Percentiles rank a stretch among this genome's conserved stretches.
phyloP scores from a whole-genome alignment of 1,140 invertebrate genomes.

The Euura saliciscinereae region DNA sequence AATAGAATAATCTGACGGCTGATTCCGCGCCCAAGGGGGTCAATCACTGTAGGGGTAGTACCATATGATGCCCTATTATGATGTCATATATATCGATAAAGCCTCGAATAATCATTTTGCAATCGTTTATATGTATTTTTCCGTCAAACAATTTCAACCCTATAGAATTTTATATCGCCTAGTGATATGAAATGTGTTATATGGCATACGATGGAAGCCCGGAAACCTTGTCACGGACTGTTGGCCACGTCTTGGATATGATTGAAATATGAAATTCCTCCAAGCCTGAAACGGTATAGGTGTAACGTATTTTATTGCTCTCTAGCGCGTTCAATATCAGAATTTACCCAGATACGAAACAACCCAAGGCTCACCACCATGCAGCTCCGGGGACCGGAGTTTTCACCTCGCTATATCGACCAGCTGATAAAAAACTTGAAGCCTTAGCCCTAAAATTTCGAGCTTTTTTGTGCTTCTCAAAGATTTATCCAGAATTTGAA shows the following conservation, averaged over 20 bases:
- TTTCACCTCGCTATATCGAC: neutral
- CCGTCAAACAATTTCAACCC: neutral
- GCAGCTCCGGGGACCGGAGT: neutral
- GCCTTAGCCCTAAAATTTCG: no score
- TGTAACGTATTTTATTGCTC: conserved; percentile 32
- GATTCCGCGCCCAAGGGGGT: conserved; percentile 42
- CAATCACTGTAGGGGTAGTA: neutral
- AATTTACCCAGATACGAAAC: neutral
- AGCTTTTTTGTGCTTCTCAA: no score
- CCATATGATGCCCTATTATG: neutral
- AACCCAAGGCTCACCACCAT: no score
- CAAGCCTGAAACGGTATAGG: conserved; percentile 14
- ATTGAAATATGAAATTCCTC: conserved; percentile 40
- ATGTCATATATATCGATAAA: neutral
- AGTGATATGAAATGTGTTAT: no score
- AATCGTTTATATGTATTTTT: neutral
- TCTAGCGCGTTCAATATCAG: neutral
- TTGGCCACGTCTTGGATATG: conserved; percentile 31
- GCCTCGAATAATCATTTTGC: neutral
- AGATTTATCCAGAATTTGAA: no score
- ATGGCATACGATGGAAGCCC: no score
- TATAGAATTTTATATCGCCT: no score
- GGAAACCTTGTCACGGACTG: neutral
- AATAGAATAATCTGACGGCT: conserved; percentile 65
- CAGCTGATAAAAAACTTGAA: neutral